Conservation (phyloP, 92 coral and sea anemone genomes). For the Porites divaricata region DNA sequence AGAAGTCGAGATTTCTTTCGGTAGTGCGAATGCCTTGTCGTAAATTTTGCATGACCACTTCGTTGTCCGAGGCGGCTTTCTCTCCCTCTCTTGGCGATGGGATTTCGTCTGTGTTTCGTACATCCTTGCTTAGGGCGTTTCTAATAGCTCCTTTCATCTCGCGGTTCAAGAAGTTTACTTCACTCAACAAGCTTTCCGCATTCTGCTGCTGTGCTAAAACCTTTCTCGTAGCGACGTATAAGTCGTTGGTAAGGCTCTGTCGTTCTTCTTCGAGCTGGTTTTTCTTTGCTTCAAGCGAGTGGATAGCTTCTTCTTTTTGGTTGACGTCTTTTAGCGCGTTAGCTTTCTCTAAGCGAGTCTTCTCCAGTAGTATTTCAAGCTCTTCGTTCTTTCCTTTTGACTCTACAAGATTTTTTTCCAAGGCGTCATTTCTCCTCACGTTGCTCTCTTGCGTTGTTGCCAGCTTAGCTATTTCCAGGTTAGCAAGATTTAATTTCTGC, state of each 20-base stretch:
- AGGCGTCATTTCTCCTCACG: constrained; percentile 61
- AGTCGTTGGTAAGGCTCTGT: constrained; percentile 70
- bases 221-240: constrained; percentile 82
- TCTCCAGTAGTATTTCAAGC: constrained; percentile 61
- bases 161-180: constrained; percentile 65
- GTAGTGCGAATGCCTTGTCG: constrained; percentile 73
- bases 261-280: constrained; percentile 71
- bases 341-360: constrained; percentile 75
- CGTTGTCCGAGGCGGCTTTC: constrained; percentile 47
- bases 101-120: constrained; percentile 48
- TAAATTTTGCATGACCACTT: constrained; percentile 64
- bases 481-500: constrained; percentile 68
- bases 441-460: constrained; percentile 66
- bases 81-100: constrained; percentile 64
- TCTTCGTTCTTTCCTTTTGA: constrained; percentile 75
- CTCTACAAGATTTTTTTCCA: constrained; percentile 73
- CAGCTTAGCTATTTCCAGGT: constrained; percentile 74
- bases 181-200: constrained; percentile 74
- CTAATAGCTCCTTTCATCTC: constrained; percentile 67
- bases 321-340: constrained; percentile 58
- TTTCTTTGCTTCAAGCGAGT: constrained; percentile 66
- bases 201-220: constrained; percentile 81
- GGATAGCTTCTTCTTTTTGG: constrained; percentile 69
- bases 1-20: constrained; percentile 72
- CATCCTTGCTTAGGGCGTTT: constrained; percentile 53